These are phyloP conservation scores for Acrossocheilus wenchowensis DNA, from an alignment of 2,797 vertebrate genomes.

Conservation along the genomic window DNA sequence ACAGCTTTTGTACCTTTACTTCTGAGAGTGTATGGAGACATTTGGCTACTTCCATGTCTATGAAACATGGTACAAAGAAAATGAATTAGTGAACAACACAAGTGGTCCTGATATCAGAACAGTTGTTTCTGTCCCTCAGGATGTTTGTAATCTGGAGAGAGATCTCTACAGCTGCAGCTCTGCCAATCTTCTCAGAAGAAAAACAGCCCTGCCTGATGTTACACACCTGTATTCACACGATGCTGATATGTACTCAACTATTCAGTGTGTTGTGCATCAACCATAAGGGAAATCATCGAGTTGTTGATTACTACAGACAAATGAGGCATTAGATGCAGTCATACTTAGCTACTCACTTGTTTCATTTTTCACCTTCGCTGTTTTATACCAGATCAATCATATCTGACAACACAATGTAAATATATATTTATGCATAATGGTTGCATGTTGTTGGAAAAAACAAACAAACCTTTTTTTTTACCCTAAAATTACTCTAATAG, in stretches of 20 bases:
- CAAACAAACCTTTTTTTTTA: too few species aligned
- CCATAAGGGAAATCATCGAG: background rate
- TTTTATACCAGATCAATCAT: background rate
- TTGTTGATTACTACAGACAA: background rate
- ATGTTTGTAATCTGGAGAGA: constrained; percentile 5
- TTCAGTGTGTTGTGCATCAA: constrained; percentile 4
- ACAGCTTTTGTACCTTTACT: too few species aligned
- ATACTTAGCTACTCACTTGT: background rate
- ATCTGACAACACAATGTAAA: background rate
- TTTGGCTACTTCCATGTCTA: background rate
- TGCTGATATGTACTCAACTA: background rate
- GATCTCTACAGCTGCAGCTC: background rate
- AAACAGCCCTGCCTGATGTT: background rate
- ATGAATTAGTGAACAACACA: background rate
- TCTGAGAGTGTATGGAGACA: background rate
- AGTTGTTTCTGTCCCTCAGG: background rate
- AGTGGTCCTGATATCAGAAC: background rate
- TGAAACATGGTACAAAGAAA: background rate
- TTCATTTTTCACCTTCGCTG: background rate
- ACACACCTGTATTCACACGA: background rate
- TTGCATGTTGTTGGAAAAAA: background rate
- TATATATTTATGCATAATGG: background rate
- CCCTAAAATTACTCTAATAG: too few species aligned
- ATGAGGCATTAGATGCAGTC: background rate
- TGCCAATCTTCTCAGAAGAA: background rate